phyloP scores from a whole-genome alignment of 2,888 invertebrate species.

The Drosophila ustulata region DNA sequence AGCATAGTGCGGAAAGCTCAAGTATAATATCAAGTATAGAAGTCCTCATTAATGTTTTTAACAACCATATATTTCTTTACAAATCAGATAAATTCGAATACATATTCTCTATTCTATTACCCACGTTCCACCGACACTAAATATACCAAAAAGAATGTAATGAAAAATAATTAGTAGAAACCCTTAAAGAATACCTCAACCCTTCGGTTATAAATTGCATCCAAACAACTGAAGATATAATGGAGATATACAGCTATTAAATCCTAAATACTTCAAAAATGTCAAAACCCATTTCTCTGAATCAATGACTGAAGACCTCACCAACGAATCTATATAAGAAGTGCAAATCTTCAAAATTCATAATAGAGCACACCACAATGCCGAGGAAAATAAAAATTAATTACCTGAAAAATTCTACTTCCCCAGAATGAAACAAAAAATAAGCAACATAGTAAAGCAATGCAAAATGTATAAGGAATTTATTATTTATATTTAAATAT shows the following conservation, averaged over 20 bases:
- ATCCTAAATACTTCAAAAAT: neutral
- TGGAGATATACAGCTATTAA: neutral
- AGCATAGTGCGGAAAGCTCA: constrained; percentile 4
- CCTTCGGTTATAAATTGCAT: constrained; percentile 10
- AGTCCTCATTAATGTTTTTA: constrained; percentile 36
- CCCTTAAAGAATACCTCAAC: constrained; percentile 1
- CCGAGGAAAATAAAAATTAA: neutral
- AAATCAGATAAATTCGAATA: constrained; percentile 16
- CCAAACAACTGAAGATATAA: constrained; percentile 13
- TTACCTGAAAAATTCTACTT: constrained; percentile 37
- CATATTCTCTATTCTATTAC: constrained; percentile 21
- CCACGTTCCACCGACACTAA: constrained; percentile 16
- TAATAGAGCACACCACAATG: neutral
- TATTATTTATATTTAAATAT: too few relatives aligned
- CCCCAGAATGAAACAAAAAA: constrained; percentile 34
- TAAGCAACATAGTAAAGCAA: constrained; percentile 25
- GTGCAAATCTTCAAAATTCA: too few relatives aligned
- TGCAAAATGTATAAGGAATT: constrained; percentile 17
- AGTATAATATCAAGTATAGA: constrained; percentile 23
- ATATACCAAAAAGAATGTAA: neutral
- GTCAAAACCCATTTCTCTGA: too few relatives aligned
- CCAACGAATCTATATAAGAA: too few relatives aligned
- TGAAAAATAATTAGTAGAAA: neutral
- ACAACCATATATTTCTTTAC: constrained; percentile 41
- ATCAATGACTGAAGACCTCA: too few relatives aligned